Conservation (phyloP, 2,888 invertebrate genomes). For the Zaprionus obscuricornis region DNA sequence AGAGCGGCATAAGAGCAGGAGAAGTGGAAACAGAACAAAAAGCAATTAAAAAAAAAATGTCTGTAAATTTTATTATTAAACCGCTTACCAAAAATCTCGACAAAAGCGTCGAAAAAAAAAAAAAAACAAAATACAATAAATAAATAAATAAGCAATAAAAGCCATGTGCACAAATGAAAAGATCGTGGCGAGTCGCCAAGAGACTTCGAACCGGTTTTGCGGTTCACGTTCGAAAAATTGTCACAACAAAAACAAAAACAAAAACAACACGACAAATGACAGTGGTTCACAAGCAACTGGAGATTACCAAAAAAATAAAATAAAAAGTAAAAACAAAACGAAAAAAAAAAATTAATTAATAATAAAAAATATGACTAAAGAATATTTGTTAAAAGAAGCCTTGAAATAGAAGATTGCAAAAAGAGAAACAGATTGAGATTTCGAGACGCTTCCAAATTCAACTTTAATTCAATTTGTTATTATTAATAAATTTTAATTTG, state of each 20-base stretch:
- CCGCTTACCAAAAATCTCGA: constrained; percentile 14
- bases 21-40: too few relatives aligned
- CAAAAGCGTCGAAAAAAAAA: constrained; percentile 22
- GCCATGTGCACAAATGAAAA: constrained; percentile 37
- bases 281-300: constrained; percentile 53
- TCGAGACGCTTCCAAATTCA: neutral
- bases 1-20: too few relatives aligned
- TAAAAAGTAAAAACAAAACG: too few relatives aligned
- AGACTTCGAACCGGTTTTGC: constrained; percentile 46
- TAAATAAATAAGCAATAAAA: constrained; percentile 45
- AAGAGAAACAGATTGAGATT: neutral
- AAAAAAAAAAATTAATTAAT: neutral
- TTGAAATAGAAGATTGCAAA: constrained; percentile 23
- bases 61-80: constrained; percentile 19
- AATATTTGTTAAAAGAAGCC: constrained; percentile 9
- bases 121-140: constrained; percentile 13
- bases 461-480: neutral
- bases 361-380: neutral
- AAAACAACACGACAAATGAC: constrained; percentile 45
- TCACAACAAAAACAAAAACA: constrained; percentile 41
- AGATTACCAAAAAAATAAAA: constrained; percentile 26
- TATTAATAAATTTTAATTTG: neutral
- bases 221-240: constrained; percentile 56
- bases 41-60: constrained; percentile 3
- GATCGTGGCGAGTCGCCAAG: constrained; percentile 1